phyloP scores from a whole-genome alignment of 2,113 vertebrate genomes.

The Sapayoa aenigma region DNA sequence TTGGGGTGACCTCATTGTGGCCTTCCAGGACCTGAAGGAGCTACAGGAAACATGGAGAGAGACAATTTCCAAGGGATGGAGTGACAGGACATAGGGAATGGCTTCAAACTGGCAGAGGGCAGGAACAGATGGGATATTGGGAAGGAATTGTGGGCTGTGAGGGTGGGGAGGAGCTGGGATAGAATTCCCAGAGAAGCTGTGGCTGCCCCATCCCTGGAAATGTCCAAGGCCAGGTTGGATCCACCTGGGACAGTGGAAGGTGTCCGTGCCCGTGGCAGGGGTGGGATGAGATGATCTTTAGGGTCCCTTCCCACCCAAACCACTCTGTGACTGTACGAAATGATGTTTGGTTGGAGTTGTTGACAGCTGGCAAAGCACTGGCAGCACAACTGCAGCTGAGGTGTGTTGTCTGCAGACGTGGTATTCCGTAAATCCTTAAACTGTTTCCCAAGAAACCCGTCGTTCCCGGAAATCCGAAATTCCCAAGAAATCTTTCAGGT shows the following conservation, averaged over 20 bases:
- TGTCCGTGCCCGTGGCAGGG: background rate
- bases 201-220: background rate
- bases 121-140: background rate
- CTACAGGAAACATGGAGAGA: too few relatives aligned
- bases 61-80: too few relatives aligned
- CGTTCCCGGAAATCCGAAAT: background rate
- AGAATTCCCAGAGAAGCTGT: background rate
- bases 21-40: too few relatives aligned
- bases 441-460: background rate
- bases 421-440: background rate
- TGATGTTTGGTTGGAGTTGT: background rate
- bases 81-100: background rate
- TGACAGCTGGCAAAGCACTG: background rate
- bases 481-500: background rate
- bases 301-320: background rate
- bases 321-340: too few relatives aligned
- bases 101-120: background rate
- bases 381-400: background rate
- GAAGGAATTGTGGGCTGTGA: background rate
- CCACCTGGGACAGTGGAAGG: background rate
- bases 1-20: too few relatives aligned
- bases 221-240: background rate
- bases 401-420: background rate
- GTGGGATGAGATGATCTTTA: rapidly evolving
- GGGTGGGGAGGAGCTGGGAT: rapidly evolving